Evolutionary conservation across 2,797 vertebrate genomes (phyloP).

Genomic region (Lagocephalus sceleratus): DNA sequence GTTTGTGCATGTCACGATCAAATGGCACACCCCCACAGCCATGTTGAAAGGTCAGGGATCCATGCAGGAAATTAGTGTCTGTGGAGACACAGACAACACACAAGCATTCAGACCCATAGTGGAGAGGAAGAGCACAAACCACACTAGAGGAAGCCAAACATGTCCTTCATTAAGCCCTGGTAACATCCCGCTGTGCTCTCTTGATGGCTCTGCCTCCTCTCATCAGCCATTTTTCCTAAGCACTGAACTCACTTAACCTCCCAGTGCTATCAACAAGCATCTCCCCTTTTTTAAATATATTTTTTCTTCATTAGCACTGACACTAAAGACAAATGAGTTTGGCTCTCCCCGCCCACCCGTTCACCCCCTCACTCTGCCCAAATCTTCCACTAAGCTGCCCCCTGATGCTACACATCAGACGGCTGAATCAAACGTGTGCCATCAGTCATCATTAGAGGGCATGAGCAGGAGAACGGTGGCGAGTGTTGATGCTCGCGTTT

Average conservation of each 20-base stretch:
- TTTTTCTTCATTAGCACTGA: conserved; percentile 34
- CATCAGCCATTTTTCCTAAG: conserved; percentile 57
- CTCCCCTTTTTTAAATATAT: conserved; percentile 23
- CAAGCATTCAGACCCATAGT: conserved; percentile 25
- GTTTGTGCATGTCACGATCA: conserved; percentile 48
- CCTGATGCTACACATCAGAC: conserved; percentile 53
- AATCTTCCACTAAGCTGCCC: conserved; percentile 61
- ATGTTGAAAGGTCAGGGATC: conserved; percentile 71
- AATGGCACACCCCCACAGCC: conserved; percentile 69
- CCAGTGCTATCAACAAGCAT: conserved; percentile 32
- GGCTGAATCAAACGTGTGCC: conserved; percentile 57
- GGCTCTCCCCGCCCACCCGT: conserved; percentile 34
- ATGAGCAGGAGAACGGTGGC: conserved; percentile 32
- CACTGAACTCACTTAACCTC: conserved; percentile 41
- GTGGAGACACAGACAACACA: conserved; percentile 52
- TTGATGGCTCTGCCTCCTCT: conserved; percentile 52
- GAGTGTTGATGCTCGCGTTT: conserved; percentile 23
- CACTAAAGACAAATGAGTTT: conserved; percentile 57
- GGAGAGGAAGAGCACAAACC: conserved; percentile 35
- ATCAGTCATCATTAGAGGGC: conserved; percentile 67
- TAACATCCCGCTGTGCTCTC: conserved; percentile 60
- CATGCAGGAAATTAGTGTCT: conserved; percentile 80
- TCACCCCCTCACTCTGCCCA: conserved; percentile 49
- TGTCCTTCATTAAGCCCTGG: conserved; percentile 69
- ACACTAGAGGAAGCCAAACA: conserved; percentile 60